phyloP scores from a whole-genome alignment of 2,113 vertebrate species.

The Thymallus thymallus region DNA sequence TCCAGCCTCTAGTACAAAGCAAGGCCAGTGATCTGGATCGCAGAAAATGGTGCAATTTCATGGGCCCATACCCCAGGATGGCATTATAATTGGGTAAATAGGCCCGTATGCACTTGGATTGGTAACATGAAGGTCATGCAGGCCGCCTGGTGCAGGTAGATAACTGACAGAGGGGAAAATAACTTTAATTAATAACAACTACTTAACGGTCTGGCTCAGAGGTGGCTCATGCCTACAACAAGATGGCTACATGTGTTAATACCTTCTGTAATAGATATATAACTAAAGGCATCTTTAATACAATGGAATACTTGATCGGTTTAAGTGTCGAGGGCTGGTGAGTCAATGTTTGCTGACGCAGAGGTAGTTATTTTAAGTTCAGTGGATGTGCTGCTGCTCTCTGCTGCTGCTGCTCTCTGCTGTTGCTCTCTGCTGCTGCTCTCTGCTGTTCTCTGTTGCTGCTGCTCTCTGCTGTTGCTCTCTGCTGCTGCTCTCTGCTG shows the following conservation, averaged over 20 bases:
- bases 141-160: background rate
- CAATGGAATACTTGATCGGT: no score
- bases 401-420: no score
- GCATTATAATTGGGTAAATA: background rate
- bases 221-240: background rate
- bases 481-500: no score
- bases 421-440: no score
- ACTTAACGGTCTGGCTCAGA: background rate
- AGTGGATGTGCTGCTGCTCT: background rate
- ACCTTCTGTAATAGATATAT: background rate
- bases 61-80: background rate
- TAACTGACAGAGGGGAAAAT: background rate
- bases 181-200: background rate
- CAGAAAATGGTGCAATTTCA: slow-evolving; percentile 3
- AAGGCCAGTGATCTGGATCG: background rate
- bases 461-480: no score
- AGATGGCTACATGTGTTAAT: background rate
- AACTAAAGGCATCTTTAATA: background rate
- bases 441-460: no score
- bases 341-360: background rate
- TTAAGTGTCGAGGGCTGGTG: no score
- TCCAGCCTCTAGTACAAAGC: background rate
- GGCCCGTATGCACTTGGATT: background rate
- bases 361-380: background rate
- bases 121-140: background rate